Evolutionary conservation across 2,113 vertebrate genomes (phyloP).

Genomic region (Passer montanus): DNA sequence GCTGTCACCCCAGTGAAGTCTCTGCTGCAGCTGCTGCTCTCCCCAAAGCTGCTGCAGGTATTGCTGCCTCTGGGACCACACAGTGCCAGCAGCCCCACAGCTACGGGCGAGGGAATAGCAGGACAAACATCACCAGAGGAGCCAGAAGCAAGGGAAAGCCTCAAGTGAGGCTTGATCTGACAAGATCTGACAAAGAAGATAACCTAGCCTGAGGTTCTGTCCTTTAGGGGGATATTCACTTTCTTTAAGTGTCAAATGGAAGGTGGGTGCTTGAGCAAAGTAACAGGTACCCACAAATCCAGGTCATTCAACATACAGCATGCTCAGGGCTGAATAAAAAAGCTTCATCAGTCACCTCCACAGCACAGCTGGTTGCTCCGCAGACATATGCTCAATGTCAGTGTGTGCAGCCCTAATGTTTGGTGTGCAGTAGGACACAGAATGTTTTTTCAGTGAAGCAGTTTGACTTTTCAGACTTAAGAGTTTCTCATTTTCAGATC

Average conservation of each 20-base stretch:
- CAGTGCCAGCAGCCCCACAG: neutral
- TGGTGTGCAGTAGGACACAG: neutral
- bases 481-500: neutral
- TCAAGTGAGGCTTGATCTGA: neutral
- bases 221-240: neutral
- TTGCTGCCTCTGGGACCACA: neutral
- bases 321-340: neutral
- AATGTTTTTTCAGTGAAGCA: neutral
- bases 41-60: neutral
- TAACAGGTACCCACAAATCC: neutral
- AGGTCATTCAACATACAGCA: neutral
- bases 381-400: neutral
- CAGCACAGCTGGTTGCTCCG: neutral
- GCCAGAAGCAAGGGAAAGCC: neutral
- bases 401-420: fast-evolving
- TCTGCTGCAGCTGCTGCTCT: neutral
- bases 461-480: neutral
- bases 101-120: neutral
- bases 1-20: neutral
- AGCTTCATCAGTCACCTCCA: neutral
- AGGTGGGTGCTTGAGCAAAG: neutral
- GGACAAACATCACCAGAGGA: neutral
- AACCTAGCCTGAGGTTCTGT: neutral
- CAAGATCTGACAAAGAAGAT: neutral
- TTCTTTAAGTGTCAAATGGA: neutral